These are phyloP conservation scores for Chirona hameri DNA, from an alignment of 2,888 invertebrate genomes.

Conservation along the genomic window DNA sequence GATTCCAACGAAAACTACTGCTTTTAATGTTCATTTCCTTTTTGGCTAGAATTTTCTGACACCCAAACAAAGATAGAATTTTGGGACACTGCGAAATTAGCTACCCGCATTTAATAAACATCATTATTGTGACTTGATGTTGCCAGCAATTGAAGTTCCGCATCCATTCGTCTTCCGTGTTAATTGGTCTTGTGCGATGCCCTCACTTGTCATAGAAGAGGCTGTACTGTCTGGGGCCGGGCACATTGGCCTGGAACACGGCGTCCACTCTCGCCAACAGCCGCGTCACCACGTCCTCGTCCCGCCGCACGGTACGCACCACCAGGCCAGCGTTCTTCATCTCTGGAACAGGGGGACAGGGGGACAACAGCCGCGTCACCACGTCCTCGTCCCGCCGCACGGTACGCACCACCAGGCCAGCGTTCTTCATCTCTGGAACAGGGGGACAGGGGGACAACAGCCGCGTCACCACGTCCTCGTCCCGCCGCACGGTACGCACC, in stretches of 20 bases:
- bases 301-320: constrained; percentile 36
- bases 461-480: constrained; percentile 35
- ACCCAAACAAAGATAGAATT: no score
- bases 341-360: constrained; percentile 33
- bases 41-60: no score
- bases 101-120: no score
- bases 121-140: no score
- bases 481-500: constrained; percentile 36
- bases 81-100: no score
- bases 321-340: constrained; percentile 34
- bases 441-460: constrained; percentile 26
- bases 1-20: no score
- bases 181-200: no score
- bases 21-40: no score
- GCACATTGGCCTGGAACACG: constrained; percentile 35
- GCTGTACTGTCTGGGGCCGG: constrained; percentile 38
- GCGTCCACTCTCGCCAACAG: constrained; percentile 32
- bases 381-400: constrained; percentile 37
- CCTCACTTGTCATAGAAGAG: constrained; percentile 33
- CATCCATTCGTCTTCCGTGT: no score
- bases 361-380: constrained; percentile 32
- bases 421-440: constrained; percentile 35
- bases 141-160: no score
- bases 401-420: constrained; percentile 36
- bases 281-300: constrained; percentile 35